Base-by-base conservation (phyloP, 2,888 invertebrate genomes). In the Dolomedes plantarius region DNA sequence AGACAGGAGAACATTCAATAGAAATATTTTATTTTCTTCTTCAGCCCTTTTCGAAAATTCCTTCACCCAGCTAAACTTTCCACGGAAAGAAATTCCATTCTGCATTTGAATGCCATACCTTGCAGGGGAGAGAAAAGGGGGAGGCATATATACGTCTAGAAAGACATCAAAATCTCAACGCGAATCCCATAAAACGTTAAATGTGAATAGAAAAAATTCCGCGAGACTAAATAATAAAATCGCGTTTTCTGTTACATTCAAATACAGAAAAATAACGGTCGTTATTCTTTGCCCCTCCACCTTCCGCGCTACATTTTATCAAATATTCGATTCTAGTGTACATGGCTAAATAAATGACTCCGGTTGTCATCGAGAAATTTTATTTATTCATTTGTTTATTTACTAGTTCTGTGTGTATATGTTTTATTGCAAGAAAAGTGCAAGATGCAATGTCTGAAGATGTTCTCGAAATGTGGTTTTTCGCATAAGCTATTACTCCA, bases 341-440 rank as follows among this genome's bases (percentile, higher is more conserved):
- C n/a, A 68, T 72, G 41, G 28, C 67, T 81, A 50, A 82, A 76
- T 76, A 83, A 76, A 82, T 83, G 82, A 50, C 69, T 64, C 32
- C 36, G 56, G 65, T 69, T 76, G 69, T 81, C 75, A 74, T 68
- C 81, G 64, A 64, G 29, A 50, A 68, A 41, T 75, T 64, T 50
- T 72, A 64, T 50, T 72, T 75, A 29, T 71, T 82, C 65, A 71
- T 76, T 46, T 31, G 31, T 82, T 29, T 65, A 65, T 28, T 50
- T 50, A 46, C 50, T 23, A 11, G 6, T n/a, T n/a, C n/a, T 36
- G 19, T 67, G n/a, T 39, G 67, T 68, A n/a, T 56, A 6, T 19
- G n/a, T 68, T 68, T 74, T 36, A 32, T 65, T 36, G 19, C 31
- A 23, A 36, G 67, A 19, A 50, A 73, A 50, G 7, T 28, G 67